Evolutionary conservation across 2,797 vertebrate species (phyloP).

Genomic region (Paratrypauchen microcephalus): DNA sequence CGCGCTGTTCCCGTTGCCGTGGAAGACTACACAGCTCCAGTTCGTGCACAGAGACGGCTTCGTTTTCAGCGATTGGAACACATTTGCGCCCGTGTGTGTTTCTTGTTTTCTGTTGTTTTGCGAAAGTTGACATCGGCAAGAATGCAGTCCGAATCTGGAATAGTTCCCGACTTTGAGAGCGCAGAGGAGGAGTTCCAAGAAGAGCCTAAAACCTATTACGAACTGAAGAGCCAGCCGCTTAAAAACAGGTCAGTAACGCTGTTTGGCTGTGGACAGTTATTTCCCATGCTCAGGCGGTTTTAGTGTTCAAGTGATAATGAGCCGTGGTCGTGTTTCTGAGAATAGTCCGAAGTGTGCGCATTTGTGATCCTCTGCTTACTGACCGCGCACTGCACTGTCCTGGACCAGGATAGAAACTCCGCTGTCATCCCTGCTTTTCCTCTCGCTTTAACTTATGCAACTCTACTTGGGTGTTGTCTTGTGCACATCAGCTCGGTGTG

Average conservation of each 20-base stretch:
- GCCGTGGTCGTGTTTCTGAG: slow-evolving; percentile 20
- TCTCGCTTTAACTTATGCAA: slow-evolving; percentile 73
- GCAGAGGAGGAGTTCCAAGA: slow-evolving; percentile 94
- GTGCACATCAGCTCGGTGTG: slow-evolving; percentile 68
- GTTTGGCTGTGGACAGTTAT: slow-evolving; percentile 61
- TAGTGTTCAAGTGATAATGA: slow-evolving; percentile 55
- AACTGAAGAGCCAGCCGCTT: slow-evolving; percentile 95
- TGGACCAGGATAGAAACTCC: slow-evolving; percentile 27
- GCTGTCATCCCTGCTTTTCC: slow-evolving; percentile 45
- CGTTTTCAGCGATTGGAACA: slow-evolving; percentile 59
- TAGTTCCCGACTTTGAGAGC: slow-evolving; percentile 94
- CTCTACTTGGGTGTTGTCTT: slow-evolving; percentile 76
- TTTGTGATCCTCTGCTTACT: too few species aligned
- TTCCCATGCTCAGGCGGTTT: slow-evolving; percentile 57
- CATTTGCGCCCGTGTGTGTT: slow-evolving; percentile 51
- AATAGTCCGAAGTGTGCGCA: slow-evolving; percentile 3
- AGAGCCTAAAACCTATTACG: slow-evolving; percentile 96
- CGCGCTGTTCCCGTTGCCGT: background rate
- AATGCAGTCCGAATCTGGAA: slow-evolving; percentile 96
- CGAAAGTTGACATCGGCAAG: slow-evolving; percentile 63
- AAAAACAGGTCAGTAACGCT: slow-evolving; percentile 89
- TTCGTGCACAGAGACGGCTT: slow-evolving; percentile 54
- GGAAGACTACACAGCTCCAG: slow-evolving; percentile 78
- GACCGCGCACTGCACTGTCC: slow-evolving; percentile 6
- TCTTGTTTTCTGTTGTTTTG: slow-evolving; percentile 17